Evolutionary conservation across 2,113 vertebrate genomes (phyloP), one percentile per base, ranked within the genome.

Genomic region (Sapajus apella): DNA sequence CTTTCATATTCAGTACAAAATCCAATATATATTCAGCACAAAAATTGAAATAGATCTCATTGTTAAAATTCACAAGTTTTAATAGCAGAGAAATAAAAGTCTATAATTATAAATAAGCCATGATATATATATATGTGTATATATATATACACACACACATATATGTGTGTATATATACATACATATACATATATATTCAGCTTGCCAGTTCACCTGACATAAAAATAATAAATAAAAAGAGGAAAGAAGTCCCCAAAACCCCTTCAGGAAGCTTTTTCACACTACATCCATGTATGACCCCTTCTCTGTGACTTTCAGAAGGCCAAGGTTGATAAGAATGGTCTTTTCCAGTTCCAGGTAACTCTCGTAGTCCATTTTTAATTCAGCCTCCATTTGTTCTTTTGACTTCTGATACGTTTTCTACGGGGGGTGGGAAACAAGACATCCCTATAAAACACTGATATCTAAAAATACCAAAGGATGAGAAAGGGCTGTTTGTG

Each of bases 341-440:
- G 9, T 64, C 95, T 98, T 98, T 93, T 99, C 98, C 87, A 99
- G 58, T 1, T 90, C 87, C 76, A 98, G 43, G 92, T 98, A 98
- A 7, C 93, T 87, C 0, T 81, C 56, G 2, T 98, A 99, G 40
- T 98, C 97, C 83, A 97, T 89, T 93, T 93, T 97, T 68, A 97
- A 55, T 66, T 98, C 97, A 6, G 98, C 96, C 1, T 99, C 97
- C 2, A 90, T 73, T 40, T 98, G 97, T 91, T 98, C 98, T 91
- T 90, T 94, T 40, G 93, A 91, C 89, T 98, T 99, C 52, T 96
- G 94, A 85, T 92, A 91, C 2, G 81, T 61, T 98, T 4, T 55
- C 98, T 99, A 87, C 47, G 17, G 52, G 52, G 76, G 64, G 40
- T 43, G 7, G 32, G 0, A 35, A 64, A 80, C 23, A 91, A 94